A percentile compares a stretch with the other conserved stretches of the same genome.
These are phyloP conservation scores for Capreolus pygargus DNA, from an alignment of 2,113 vertebrate genomes.

Conservation along the genomic window DNA sequence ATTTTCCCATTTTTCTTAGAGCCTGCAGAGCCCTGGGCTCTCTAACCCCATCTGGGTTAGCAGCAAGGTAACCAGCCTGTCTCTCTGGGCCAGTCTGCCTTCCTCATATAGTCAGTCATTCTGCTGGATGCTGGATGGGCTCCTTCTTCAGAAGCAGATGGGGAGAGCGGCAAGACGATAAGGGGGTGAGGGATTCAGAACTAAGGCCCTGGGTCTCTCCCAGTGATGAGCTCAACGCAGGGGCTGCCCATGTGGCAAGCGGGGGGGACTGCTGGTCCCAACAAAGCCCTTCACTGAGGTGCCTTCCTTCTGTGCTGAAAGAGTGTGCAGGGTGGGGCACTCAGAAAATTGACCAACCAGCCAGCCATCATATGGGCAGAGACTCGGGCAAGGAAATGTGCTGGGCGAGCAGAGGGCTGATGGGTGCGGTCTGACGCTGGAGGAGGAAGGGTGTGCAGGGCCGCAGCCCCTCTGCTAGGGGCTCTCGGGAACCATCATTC, in stretches of 20 bases:
- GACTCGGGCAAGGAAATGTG: background rate
- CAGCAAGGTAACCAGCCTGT: background rate
- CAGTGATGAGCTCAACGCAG: background rate
- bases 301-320: background rate
- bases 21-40: background rate
- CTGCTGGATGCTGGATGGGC: background rate
- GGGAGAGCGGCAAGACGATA: fast-evolving
- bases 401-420: background rate
- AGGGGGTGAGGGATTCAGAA: background rate
- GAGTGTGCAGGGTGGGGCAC: too few species aligned
- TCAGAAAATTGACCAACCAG: background rate
- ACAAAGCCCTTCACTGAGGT: background rate
- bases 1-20: background rate
- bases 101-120: background rate
- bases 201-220: background rate
- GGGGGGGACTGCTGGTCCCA: background rate
- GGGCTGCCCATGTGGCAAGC: background rate
- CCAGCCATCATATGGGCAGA: background rate
- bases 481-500: background rate
- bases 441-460: background rate
- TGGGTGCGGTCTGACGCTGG: background rate
- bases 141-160: background rate
- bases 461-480: background rate
- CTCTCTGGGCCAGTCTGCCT: background rate
- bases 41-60: background rate